Evolutionary conservation across 2,797 vertebrate genomes (phyloP), one percentile per base, ranked within the genome.

Genomic region (Buceros bicornis): DNA sequence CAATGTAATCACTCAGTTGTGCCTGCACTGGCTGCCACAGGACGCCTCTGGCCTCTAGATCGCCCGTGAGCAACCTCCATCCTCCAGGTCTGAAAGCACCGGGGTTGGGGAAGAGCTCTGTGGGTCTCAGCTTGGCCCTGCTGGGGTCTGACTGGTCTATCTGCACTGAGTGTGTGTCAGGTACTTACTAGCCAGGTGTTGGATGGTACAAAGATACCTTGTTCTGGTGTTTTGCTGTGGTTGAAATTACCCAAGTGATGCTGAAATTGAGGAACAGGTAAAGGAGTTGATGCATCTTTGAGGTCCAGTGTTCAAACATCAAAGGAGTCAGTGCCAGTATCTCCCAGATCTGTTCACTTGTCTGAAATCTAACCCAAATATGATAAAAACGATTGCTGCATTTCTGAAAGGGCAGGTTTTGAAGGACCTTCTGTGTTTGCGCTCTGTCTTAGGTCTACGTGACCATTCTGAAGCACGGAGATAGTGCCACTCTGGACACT

Each of bases 401-500:
- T 42, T 76, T 54, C 29, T 53, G 1, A 8, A 71, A 84, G 29
- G 3, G 19, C 13, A 58, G 29, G 5, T 57, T 69, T 29, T 87
- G 48, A 95, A 40, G 57, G 66, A 11, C 16, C 17, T 87, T 70
- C 42, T 56, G 31, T 71, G 71, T 45, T 40, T 94, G 1, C 66
- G 72, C 94, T 66, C 89, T 95, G 6, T 84, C 91, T 5, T 96
- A 99, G 99, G 99, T 99, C 48, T 99, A 99, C 92, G 97, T 99
- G 87, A 99, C 99, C 3, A 98, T 99, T 97, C 89, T 99, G 97
- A 99, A 99, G 97, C 99, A 99, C 7, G 99, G 99, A 61, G 99
- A 99, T 90, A 98, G 98, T 57, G 87, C 98, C 91, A 99, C 99
- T 3, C 95, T 99, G 98, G 99, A 99, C 82, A 99, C 99, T 8